These are phyloP conservation scores for Cotesia vestalis DNA, from an alignment of 1,140 invertebrate genomes.

Conservation along the genomic window DNA sequence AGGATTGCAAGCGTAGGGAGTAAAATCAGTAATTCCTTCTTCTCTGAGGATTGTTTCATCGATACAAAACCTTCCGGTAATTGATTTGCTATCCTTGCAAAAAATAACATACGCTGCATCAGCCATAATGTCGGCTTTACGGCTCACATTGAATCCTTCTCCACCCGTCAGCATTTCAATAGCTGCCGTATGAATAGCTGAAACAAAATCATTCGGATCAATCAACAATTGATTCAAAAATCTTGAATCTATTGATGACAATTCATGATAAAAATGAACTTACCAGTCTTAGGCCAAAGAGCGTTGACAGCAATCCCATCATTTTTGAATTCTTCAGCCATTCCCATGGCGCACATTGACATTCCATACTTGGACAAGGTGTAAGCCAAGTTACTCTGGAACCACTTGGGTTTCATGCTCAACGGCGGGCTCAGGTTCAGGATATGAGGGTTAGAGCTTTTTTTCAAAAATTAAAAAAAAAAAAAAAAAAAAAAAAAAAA, in stretches of 20 bases:
- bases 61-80: constrained; percentile 92
- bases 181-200: constrained; percentile 94
- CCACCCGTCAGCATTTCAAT: constrained; percentile 92
- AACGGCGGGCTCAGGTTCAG: constrained; percentile 95
- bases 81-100: constrained; percentile 77
- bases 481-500: no score
- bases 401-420: constrained; percentile 91
- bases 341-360: constrained; percentile 98
- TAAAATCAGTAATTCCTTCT: constrained; percentile 85
- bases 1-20: constrained; percentile 85
- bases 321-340: constrained; percentile 89
- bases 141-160: constrained; percentile 69
- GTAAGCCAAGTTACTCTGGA: constrained; percentile 92
- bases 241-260: no score
- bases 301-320: constrained; percentile 94
- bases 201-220: constrained; percentile 42
- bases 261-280: constrained; percentile 24
- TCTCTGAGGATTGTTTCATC: constrained; percentile 90
- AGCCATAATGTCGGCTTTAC: constrained; percentile 93
- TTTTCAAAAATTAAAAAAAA: constrained; percentile 87
- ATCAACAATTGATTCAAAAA: no score
- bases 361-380: constrained; percentile 99
- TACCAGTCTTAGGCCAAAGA: constrained; percentile 94
- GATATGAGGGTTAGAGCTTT: constrained; percentile 93
- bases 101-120: constrained; percentile 95